Evolutionary conservation across 2,113 vertebrate species (phyloP).

Genomic region (Macheiramphus alcinus): DNA sequence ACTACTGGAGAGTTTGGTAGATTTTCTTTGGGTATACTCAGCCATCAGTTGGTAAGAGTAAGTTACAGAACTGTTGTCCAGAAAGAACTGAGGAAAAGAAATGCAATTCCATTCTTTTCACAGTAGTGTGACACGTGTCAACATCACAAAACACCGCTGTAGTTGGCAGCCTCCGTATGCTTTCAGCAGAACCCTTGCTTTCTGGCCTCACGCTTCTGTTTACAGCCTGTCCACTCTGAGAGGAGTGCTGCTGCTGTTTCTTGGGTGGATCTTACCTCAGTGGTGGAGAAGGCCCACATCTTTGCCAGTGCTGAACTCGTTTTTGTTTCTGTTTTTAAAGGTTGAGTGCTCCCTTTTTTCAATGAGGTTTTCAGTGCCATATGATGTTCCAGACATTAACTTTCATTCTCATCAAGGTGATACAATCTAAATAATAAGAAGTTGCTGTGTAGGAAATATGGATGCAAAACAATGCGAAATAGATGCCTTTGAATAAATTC

Average conservation of each 20-base stretch:
- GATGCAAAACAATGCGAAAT: not conserved
- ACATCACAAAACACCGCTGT: not conserved
- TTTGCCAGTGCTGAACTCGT: not conserved
- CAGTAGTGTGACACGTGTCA: not conserved
- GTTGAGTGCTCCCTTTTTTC: not conserved
- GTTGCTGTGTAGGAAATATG: not conserved
- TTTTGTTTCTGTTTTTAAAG: not conserved
- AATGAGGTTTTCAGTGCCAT: not conserved
- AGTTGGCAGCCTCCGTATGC: not conserved
- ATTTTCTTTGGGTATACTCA: not conserved
- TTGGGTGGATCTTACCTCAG: not conserved
- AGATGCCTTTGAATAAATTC: not conserved
- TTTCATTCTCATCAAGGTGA: slow-evolving; percentile 9
- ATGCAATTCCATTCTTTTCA: not conserved
- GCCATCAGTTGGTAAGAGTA: not conserved
- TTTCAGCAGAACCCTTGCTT: not conserved
- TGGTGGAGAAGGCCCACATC: not conserved
- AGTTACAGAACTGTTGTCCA: not conserved
- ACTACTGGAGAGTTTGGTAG: not conserved
- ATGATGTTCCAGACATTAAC: not conserved
- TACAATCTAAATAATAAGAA: not conserved
- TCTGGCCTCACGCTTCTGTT: not conserved
- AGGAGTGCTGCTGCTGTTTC: not conserved
- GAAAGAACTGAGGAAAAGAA: not conserved
- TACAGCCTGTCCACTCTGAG: not conserved